A percentile compares a stretch with the other conserved stretches of the same genome.
These are phyloP conservation scores for Thymallus thymallus DNA, from an alignment of 2,113 vertebrate genomes.

Conservation along the genomic window DNA sequence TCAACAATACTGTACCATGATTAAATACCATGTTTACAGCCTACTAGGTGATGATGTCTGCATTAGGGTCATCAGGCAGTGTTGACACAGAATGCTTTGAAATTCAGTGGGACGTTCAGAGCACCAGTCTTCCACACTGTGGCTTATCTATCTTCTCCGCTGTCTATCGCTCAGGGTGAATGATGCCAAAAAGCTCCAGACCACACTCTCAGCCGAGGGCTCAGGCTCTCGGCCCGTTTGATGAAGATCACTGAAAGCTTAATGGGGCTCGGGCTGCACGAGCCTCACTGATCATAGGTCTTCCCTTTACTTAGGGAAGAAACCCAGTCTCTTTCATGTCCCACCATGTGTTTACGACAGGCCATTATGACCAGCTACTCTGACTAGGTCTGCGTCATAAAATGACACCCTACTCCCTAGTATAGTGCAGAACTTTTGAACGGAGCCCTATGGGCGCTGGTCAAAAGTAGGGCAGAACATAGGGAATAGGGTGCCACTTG, in stretches of 20 bases:
- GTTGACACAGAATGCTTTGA: too few species aligned
- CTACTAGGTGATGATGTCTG: too few species aligned
- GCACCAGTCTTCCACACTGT: not conserved
- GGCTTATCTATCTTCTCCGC: not conserved
- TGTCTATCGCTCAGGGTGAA: not conserved
- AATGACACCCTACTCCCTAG: too few species aligned
- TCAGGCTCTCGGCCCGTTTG: not conserved
- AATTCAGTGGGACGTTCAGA: not conserved
- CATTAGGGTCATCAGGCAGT: too few species aligned
- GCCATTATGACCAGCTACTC: conserved; percentile 7
- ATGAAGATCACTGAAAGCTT: conserved; percentile 26
- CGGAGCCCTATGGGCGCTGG: too few species aligned
- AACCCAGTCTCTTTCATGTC: conserved; percentile 13
- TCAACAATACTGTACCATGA: too few species aligned
- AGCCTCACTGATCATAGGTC: conserved; percentile 7
- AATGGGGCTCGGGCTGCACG: conserved; percentile 13
- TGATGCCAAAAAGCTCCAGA: conserved; percentile 8
- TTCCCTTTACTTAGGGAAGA: conserved; percentile 11
- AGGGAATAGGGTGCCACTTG: too few species aligned
- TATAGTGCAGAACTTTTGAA: too few species aligned
- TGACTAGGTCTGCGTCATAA: not conserved
- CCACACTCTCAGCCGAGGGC: not conserved
- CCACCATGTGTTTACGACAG: not conserved
- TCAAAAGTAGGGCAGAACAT: too few species aligned
- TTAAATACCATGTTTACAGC: too few species aligned